These are phyloP conservation scores for Agrotis segetum DNA, from an alignment of 2,888 invertebrate species.

Conservation along the genomic window DNA sequence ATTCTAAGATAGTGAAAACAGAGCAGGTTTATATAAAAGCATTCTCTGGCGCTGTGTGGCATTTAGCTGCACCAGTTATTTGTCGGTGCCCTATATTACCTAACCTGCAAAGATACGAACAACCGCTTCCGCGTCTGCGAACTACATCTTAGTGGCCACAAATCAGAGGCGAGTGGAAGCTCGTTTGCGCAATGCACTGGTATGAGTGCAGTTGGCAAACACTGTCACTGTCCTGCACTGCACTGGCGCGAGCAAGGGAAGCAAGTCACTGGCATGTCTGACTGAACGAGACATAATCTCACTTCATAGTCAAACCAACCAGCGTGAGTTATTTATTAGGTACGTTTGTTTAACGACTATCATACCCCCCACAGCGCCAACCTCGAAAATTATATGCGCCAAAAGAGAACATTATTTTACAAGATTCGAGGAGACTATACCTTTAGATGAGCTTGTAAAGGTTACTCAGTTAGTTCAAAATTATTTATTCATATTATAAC, in stretches of 20 bases:
- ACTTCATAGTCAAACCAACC: slow-evolving; percentile 5
- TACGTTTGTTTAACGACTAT: slow-evolving; percentile 5
- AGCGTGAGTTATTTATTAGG: slow-evolving; percentile 16
- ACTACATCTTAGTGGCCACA: slow-evolving; percentile 72
- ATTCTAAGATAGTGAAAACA: slow-evolving; percentile 53
- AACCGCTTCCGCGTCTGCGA: slow-evolving; percentile 70
- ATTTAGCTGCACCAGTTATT: slow-evolving; percentile 68
- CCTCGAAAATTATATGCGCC: slow-evolving; percentile 14
- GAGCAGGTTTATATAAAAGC: slow-evolving; percentile 61
- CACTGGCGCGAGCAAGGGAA: background rate
- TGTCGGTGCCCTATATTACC: slow-evolving; percentile 70
- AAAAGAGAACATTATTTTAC: slow-evolving; percentile 17
- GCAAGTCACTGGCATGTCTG: background rate
- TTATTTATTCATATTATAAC: slow-evolving; percentile 45
- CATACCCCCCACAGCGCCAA: background rate
- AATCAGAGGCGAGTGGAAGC: slow-evolving; percentile 67
- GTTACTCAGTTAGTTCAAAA: slow-evolving; percentile 27
- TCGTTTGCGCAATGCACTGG: slow-evolving; percentile 65
- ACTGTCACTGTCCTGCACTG: slow-evolving; percentile 52
- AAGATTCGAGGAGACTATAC: slow-evolving; percentile 17
- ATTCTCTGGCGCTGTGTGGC: slow-evolving; percentile 62
- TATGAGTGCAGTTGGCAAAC: slow-evolving; percentile 56
- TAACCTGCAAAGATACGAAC: slow-evolving; percentile 63
- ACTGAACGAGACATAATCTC: background rate
- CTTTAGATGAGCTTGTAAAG: slow-evolving; percentile 34